phyloP scores from a whole-genome alignment of 2,888 invertebrate genomes.

The Acleris cristana region DNA sequence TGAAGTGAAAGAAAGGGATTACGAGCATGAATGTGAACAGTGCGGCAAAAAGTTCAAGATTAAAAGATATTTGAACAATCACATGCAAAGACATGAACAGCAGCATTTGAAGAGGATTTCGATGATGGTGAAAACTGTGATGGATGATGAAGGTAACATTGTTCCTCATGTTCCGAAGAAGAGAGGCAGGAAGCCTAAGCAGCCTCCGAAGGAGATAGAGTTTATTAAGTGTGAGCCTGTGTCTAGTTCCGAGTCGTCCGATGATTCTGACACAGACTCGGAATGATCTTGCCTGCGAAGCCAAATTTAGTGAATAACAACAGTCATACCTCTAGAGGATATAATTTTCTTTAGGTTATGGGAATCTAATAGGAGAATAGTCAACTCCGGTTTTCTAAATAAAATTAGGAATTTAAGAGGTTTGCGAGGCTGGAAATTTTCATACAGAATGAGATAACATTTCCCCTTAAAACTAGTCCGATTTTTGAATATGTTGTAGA shows the following conservation, averaged over 20 bases:
- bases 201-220: conserved; percentile 66
- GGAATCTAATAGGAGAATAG: too few relatives aligned
- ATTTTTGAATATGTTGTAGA: too few relatives aligned
- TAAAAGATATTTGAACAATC: conserved; percentile 72
- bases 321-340: background rate
- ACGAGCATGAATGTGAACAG: conserved; percentile 70
- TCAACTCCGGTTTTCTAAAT: too few relatives aligned
- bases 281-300: conserved; percentile 41
- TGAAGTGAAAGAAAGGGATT: conserved; percentile 68
- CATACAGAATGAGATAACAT: too few relatives aligned
- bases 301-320: conserved; percentile 13
- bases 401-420: too few relatives aligned
- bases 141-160: conserved; percentile 57
- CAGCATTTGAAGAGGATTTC: conserved; percentile 75
- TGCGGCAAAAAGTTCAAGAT: conserved; percentile 77
- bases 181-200: conserved; percentile 49
- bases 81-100: conserved; percentile 74
- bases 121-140: conserved; percentile 75
- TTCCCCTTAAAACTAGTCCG: too few relatives aligned
- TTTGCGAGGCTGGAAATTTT: too few relatives aligned
- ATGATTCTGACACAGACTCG: conserved; percentile 54
- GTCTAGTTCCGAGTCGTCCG: conserved; percentile 63
- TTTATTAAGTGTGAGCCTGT: conserved; percentile 78
- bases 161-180: conserved; percentile 46
- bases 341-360: background rate